Evolutionary conservation across 2,113 vertebrate species (phyloP).

Genomic region (Atlantisia rogersi): DNA sequence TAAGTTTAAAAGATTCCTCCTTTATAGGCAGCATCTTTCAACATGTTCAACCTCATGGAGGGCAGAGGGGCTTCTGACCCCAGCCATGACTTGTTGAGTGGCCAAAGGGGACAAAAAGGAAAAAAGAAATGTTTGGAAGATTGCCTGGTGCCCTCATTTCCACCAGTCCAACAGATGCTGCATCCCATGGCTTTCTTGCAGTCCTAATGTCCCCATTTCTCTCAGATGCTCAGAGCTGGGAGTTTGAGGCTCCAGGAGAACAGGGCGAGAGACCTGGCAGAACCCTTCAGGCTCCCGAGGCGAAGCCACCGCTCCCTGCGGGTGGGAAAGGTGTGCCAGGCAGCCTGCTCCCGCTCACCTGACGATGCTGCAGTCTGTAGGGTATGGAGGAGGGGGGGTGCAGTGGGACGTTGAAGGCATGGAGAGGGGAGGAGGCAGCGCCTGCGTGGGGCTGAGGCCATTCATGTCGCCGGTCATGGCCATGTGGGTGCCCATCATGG

Average conservation of each 20-base stretch:
- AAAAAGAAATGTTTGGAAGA: background rate
- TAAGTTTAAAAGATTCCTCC: background rate
- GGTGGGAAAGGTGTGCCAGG: fast-evolving
- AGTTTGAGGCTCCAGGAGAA: background rate
- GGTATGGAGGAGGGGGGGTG: slow-evolving; percentile 97
- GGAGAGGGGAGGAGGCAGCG: slow-evolving; percentile 91
- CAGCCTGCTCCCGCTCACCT: slow-evolving; percentile 82
- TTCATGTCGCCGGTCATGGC: slow-evolving; percentile 96
- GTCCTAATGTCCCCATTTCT: background rate
- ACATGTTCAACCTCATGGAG: background rate
- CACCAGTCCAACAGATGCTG: background rate
- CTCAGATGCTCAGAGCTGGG: background rate
- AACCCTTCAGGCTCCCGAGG: background rate
- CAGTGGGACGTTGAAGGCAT: slow-evolving; percentile 98
- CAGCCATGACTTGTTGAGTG: background rate
- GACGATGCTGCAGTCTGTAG: slow-evolving; percentile 98
- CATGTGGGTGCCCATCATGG: slow-evolving; percentile 97
- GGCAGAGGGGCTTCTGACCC: background rate
- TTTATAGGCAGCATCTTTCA: background rate
- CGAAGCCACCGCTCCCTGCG: fast-evolving
- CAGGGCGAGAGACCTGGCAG: fast-evolving
- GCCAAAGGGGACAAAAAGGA: background rate
- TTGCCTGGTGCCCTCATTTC: background rate
- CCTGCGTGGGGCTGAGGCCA: slow-evolving; percentile 93
- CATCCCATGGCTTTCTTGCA: background rate